Percentiles rank a stretch among this genome's conserved stretches.
Conservation (phyloP, 1,140 invertebrate species). For the Trinorchestia longiramus region DNA sequence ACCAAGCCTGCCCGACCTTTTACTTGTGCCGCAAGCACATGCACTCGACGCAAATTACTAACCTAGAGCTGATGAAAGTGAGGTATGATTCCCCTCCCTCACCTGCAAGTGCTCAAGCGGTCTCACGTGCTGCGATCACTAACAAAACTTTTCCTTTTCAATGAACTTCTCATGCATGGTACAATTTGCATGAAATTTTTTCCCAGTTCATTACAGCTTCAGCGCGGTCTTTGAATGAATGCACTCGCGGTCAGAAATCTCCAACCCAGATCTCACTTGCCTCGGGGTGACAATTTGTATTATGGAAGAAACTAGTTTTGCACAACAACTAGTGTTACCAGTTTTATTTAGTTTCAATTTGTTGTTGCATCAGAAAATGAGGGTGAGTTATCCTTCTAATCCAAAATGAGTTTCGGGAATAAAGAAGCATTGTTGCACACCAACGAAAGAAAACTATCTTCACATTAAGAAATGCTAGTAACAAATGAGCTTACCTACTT, state of each 20-base stretch:
- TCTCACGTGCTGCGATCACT: not conserved
- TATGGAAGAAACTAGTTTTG: no score
- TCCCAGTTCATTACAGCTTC: no score
- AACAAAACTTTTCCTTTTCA: not conserved
- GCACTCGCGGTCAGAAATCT: no score
- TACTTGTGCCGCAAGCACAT: conserved; percentile 19
- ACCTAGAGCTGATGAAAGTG: conserved; percentile 30
- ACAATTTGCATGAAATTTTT: no score
- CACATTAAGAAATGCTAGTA: not conserved
- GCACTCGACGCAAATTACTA: not conserved
- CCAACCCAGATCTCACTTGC: no score
- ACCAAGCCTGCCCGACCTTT: conserved; percentile 22
- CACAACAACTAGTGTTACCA: no score
- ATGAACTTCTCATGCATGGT: no score
- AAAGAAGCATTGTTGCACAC: not conserved
- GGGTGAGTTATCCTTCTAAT: not conserved
- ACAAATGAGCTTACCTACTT: not conserved
- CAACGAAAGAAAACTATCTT: not conserved
- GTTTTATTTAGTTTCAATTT: not conserved
- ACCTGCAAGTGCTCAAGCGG: not conserved
- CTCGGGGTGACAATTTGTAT: no score
- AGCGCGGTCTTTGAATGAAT: no score
- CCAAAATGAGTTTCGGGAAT: not conserved
- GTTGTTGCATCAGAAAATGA: not conserved
- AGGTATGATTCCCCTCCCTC: not conserved